These are phyloP conservation scores for Eilema griseolum DNA, from an alignment of 2,888 invertebrate species.

Conservation along the genomic window DNA sequence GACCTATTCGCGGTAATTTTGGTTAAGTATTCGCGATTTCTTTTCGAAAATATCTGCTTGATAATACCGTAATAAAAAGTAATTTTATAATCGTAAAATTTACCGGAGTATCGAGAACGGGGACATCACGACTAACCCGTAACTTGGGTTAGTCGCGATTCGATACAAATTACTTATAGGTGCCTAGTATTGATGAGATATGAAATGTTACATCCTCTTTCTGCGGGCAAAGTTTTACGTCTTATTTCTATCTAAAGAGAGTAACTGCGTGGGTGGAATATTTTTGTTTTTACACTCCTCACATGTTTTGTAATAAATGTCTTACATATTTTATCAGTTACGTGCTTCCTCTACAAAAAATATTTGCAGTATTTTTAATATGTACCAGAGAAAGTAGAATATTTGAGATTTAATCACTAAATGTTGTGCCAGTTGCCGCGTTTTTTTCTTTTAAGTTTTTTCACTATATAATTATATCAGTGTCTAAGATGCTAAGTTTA, in stretches of 20 bases:
- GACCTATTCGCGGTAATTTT: background rate
- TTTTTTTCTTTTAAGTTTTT: background rate
- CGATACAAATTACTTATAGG: background rate
- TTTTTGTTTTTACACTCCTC: slow-evolving; percentile 2
- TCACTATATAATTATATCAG: background rate
- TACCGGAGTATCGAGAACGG: too few relatives aligned
- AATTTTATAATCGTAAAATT: too few relatives aligned
- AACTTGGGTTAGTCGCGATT: background rate
- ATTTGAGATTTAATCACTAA: background rate
- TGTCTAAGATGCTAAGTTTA: background rate
- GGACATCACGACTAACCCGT: too few relatives aligned
- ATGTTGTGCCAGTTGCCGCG: background rate
- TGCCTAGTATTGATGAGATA: background rate
- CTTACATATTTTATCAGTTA: background rate
- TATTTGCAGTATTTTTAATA: background rate
- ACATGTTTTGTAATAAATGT: background rate
- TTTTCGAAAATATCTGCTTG: too few relatives aligned
- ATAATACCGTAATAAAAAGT: too few relatives aligned
- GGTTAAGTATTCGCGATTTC: too few relatives aligned
- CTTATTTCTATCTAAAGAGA: slow-evolving; percentile 12
- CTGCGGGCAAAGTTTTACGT: background rate
- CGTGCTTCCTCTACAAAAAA: background rate
- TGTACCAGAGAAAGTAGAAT: background rate
- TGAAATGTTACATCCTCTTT: background rate
- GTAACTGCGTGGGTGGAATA: background rate